Conservation (phyloP, 2,888 invertebrate genomes). For the Leptopilina myrica region DNA sequence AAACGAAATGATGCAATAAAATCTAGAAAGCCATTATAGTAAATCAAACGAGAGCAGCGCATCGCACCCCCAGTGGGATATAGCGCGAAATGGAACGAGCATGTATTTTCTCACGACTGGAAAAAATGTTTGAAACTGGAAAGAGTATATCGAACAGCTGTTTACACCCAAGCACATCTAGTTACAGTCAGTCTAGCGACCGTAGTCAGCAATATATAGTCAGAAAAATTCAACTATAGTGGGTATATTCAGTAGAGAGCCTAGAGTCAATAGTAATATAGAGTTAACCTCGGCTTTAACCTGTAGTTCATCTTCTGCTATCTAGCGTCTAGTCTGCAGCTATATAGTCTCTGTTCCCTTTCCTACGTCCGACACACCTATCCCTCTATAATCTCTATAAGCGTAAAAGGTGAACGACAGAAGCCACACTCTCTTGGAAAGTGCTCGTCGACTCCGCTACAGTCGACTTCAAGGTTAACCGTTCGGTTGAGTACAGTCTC, state of each 20-base stretch:
- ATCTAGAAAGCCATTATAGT: constrained; percentile 6
- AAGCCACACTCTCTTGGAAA: constrained; percentile 32
- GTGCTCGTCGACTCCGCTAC: constrained; percentile 22
- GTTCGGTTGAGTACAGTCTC: constrained; percentile 38
- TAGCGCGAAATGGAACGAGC: constrained; percentile 29
- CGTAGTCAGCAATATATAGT: neutral
- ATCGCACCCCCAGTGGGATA: neutral
- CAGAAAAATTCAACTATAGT: neutral
- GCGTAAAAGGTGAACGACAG: constrained; percentile 38
- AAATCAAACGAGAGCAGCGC: constrained; percentile 14
- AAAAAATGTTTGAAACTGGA: constrained; percentile 20
- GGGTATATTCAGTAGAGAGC: constrained; percentile 1
- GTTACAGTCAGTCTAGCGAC: constrained; percentile 7
- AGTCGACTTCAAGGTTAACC: constrained; percentile 36
- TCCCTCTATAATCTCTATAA: constrained; percentile 16
- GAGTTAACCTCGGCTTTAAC: constrained; percentile 26
- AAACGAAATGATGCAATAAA: constrained; percentile 5
- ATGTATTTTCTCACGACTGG: constrained; percentile 25
- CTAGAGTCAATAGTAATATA: constrained; percentile 31
- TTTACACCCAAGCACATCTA: constrained; percentile 32
- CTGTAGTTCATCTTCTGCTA: constrained; percentile 28
- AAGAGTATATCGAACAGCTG: constrained; percentile 37
- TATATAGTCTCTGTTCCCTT: constrained; percentile 16
- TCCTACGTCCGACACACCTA: constrained; percentile 32
- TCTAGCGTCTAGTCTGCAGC: constrained; percentile 7